Percentiles rank a stretch among this genome's conserved stretches.
phyloP scores from a whole-genome alignment of 2,888 invertebrate species.

The Steinernema scapterisci region DNA sequence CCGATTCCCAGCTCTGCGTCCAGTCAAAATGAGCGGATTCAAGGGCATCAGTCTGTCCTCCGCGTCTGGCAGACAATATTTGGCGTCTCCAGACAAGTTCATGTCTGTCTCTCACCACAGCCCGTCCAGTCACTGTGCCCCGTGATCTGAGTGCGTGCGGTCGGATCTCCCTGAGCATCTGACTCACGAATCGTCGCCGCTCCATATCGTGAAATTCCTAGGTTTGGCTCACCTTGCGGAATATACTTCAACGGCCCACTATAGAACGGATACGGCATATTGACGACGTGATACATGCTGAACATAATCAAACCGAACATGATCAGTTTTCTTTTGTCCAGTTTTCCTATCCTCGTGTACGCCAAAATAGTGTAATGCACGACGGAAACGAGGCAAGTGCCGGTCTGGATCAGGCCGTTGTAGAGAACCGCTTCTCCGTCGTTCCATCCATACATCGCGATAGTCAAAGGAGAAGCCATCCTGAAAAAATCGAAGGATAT shows the following conservation, averaged over 20 bases:
- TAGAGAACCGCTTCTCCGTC: slow-evolving; percentile 47
- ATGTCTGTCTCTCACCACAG: too few species aligned
- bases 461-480: slow-evolving; percentile 49
- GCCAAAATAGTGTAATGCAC: slow-evolving; percentile 46
- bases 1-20: too few species aligned
- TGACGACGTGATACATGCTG: slow-evolving; percentile 45
- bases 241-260: slow-evolving; percentile 46
- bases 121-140: too few species aligned
- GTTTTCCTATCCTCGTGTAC: slow-evolving; percentile 45
- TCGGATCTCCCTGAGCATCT: too few species aligned
- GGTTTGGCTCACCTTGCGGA: slow-evolving; percentile 42
- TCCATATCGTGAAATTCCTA: too few species aligned
- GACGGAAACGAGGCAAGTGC: slow-evolving; percentile 49
- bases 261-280: slow-evolving; percentile 51
- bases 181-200: too few species aligned
- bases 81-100: too few species aligned
- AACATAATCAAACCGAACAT: slow-evolving; percentile 46
- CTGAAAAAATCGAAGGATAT: too few species aligned
- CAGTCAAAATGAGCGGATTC: too few species aligned
- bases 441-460: slow-evolving; percentile 50
- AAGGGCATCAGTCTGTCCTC: too few species aligned
- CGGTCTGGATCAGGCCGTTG: slow-evolving; percentile 47
- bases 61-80: too few species aligned
- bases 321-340: slow-evolving; percentile 46
- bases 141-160: too few species aligned